These are phyloP conservation scores for Eilema depressum DNA, from an alignment of 2,888 invertebrate genomes.

Conservation along the genomic window DNA sequence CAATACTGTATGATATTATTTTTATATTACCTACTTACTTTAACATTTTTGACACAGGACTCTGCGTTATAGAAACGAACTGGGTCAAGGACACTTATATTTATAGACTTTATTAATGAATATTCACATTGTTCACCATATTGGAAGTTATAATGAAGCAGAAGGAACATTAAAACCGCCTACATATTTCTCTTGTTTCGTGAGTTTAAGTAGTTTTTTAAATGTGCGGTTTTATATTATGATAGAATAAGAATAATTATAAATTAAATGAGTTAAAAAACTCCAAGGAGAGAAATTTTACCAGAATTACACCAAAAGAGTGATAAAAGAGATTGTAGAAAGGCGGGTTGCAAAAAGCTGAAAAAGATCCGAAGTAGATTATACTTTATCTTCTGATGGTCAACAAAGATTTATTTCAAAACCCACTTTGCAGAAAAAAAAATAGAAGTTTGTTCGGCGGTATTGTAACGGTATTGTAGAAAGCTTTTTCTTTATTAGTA, in stretches of 20 bases:
- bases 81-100: neutral
- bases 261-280: neutral
- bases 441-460: neutral
- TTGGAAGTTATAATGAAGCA: slow-evolving; percentile 1
- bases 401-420: neutral
- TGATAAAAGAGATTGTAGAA: slow-evolving; percentile 13
- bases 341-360: slow-evolving; percentile 13
- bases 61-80: neutral
- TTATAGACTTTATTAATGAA: slow-evolving; percentile 6
- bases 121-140: neutral
- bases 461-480: neutral
- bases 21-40: neutral
- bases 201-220: neutral
- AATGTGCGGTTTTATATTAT: too few species aligned
- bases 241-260: neutral
- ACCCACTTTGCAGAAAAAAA: neutral
- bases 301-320: slow-evolving; percentile 8
- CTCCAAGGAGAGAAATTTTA: neutral
- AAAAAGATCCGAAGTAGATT: slow-evolving; percentile 9
- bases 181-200: neutral
- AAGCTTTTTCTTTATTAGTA: neutral
- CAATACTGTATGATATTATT: slow-evolving; percentile 9
- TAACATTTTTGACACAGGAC: neutral
- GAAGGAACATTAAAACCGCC: too few species aligned
- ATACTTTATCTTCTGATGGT: neutral